Conservation (phyloP, 2,888 invertebrate genomes). For the Stenchaetothrips biformis region DNA sequence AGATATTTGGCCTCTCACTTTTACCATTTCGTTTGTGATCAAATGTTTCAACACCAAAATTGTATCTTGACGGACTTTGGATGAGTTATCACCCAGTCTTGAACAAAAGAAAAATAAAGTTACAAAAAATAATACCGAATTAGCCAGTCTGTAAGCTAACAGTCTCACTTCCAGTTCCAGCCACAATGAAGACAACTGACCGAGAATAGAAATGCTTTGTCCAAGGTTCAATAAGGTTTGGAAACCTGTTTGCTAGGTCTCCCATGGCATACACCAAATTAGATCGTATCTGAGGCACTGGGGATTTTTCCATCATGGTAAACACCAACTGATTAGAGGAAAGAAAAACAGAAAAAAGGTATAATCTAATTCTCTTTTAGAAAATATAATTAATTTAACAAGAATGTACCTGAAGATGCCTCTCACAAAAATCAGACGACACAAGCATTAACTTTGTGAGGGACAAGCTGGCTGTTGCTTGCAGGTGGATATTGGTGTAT, state of each 20-base stretch:
- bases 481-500: constrained; percentile 55
- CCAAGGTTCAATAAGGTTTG: constrained; percentile 91
- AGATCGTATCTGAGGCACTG: constrained; percentile 62
- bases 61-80: constrained; percentile 71
- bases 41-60: constrained; percentile 82
- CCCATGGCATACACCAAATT: constrained; percentile 78
- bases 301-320: constrained; percentile 74
- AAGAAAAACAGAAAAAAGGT: background rate
- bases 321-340: constrained; percentile 62
- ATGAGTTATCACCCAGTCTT: constrained; percentile 67
- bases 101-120: constrained; percentile 34
- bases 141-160: too few relatives aligned
- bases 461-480: constrained; percentile 54
- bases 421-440: constrained; percentile 65
- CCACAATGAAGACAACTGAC: too few relatives aligned
- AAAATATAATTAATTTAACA: too few relatives aligned
- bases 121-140: background rate
- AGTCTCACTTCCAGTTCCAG: too few relatives aligned
- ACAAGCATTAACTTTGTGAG: constrained; percentile 71
- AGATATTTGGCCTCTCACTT: constrained; percentile 85
- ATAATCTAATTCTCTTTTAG: background rate
- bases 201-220: constrained; percentile 76
- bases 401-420: background rate
- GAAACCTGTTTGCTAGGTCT: constrained; percentile 84
- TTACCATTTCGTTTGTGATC: constrained; percentile 90